Base-by-base conservation (phyloP, 2,113 vertebrate species). In the Machaerirhynchus nigripectus region DNA sequence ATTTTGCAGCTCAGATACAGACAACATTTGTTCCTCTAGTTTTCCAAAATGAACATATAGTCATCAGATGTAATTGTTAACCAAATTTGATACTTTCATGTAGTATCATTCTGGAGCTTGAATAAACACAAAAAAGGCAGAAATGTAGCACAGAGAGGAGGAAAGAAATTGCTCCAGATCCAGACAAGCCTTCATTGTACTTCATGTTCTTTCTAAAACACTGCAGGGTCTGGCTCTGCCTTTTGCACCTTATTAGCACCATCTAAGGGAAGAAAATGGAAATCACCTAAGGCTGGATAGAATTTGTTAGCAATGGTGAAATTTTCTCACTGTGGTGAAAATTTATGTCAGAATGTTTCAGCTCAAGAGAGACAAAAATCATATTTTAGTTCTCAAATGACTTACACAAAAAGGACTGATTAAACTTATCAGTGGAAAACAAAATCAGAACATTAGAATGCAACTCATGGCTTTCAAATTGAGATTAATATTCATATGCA, bases 211-310 rank as follows among this genome's bases (percentile, higher is more conserved):
- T 67, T 46, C 69, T 61, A n/a, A 82, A 91, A 22, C 42, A 85
- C 84, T 61, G 75, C 52, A 73, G 37, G 68, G 59, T 37, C 87
- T 89, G 88, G 35, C 49, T 79, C 40, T 78, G 83, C 73, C 84
- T 95, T 97, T 68, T 86, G 81, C 86, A 96, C 97, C 77, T 85
- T 95, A 86, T 96, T 95, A 97, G 97, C 96, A 96, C 97, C 97
- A 97, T 95, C 97, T 97, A 97, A 97, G 95, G 96, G 96, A 95
- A 87, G 95, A 77, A 96, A 76, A 80, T 13, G 46, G 90, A 50
- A 92, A 96, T 86, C 94, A 75, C 56, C 76, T 75, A 75, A 85
- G 76, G 52, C 33, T 11, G 44, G 28, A 27, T 11, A 67, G 30
- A 44, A 13, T 77, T 55, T 55, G 69, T 63, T 88, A 75, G 84